phyloP scores from a whole-genome alignment of 2,888 invertebrate species.

The Spodoptera picta region DNA sequence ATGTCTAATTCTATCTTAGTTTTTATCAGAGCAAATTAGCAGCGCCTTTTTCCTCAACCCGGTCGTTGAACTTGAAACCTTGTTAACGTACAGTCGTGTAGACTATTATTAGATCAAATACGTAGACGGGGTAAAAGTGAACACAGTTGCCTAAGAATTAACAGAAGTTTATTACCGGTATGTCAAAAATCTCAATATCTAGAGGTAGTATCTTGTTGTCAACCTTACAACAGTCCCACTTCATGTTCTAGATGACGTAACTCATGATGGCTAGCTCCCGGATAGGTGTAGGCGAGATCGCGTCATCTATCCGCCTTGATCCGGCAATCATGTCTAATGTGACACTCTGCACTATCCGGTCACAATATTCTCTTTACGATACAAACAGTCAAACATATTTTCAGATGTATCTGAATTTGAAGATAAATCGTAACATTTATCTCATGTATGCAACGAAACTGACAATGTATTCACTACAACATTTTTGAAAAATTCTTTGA shows the following conservation, averaged over 20 bases:
- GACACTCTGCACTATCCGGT: conserved; percentile 26
- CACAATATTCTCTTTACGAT: neutral
- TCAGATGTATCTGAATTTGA: neutral
- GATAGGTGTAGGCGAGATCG: conserved; percentile 35
- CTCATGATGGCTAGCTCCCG: conserved; percentile 2
- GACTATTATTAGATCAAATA: too few species aligned
- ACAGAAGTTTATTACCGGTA: too few species aligned
- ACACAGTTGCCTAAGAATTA: too few species aligned
- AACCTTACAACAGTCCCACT: conserved; percentile 16
- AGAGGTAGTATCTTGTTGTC: neutral
- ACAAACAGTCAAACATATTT: too few species aligned
- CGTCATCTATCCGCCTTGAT: conserved; percentile 31
- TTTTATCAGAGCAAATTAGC: too few species aligned
- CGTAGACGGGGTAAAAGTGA: too few species aligned
- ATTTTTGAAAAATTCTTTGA: conserved; percentile 9
- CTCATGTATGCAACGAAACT: neutral
- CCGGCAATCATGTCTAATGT: conserved; percentile 24
- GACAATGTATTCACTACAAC: neutral
- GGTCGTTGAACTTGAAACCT: too few species aligned
- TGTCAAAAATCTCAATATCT: too few species aligned
- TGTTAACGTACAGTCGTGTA: too few species aligned
- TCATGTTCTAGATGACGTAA: conserved; percentile 5
- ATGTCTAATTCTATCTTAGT: too few species aligned
- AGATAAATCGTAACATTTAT: conserved; percentile 17
- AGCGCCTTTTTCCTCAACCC: too few species aligned